Conservation (phyloP, 2,797 vertebrate genomes). For the Myotis myotis region DNA sequence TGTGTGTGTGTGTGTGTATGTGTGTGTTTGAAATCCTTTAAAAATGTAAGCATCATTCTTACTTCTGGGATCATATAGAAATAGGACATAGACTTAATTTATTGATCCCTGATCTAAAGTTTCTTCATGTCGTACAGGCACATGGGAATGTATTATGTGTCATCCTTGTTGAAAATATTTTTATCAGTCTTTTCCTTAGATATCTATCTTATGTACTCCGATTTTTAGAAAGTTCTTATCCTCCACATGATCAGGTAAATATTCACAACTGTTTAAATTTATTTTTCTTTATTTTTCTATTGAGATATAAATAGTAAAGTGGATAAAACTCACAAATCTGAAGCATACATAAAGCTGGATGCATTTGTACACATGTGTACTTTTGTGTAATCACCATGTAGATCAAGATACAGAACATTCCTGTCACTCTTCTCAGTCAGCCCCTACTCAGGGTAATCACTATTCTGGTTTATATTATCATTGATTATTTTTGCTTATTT, state of each 20-base stretch:
- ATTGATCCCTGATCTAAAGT: background rate
- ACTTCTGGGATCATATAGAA: background rate
- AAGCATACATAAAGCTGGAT: background rate
- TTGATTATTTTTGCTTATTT: constrained; percentile 1
- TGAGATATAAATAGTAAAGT: background rate
- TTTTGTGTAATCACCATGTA: background rate
- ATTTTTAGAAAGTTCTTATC: background rate
- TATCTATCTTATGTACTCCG: background rate
- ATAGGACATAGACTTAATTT: background rate
- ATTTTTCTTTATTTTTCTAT: constrained; percentile 16
- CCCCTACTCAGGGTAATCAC: background rate
- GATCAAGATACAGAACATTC: background rate
- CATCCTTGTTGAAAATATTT: constrained; percentile 25
- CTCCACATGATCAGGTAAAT: background rate
- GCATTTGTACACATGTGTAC: background rate
- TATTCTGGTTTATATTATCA: background rate
- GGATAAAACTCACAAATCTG: background rate
- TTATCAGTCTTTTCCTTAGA: constrained; percentile 9
- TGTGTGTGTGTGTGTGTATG: no score
- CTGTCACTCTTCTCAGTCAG: background rate
- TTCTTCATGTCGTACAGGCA: background rate
- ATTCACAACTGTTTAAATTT: background rate
- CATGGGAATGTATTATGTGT: background rate
- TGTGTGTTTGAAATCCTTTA: background rate
- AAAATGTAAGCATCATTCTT: background rate